These are phyloP conservation scores for Astyanax mexicanus DNA, from an alignment of 2,797 vertebrate genomes.

Conservation along the genomic window DNA sequence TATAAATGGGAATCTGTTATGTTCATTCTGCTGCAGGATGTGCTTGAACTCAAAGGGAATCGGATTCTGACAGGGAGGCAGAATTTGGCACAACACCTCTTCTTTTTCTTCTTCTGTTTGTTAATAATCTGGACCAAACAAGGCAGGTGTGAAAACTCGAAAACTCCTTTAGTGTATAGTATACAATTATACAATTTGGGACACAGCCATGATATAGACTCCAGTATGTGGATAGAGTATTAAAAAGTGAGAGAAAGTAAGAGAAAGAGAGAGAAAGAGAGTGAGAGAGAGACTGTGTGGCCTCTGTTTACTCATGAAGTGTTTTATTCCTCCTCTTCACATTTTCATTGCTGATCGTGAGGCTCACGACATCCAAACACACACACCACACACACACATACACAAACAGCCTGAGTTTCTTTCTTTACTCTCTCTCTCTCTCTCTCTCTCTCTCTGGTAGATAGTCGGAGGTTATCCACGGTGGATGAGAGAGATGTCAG, in stretches of 20 bases:
- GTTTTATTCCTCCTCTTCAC: conserved; percentile 24
- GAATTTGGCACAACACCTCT: too few relatives aligned
- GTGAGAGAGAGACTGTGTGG: neutral
- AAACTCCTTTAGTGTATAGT: too few relatives aligned
- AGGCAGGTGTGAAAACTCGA: too few relatives aligned
- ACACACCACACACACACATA: conserved; percentile 34
- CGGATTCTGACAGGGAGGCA: too few relatives aligned
- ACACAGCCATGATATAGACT: neutral
- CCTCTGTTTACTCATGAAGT: conserved; percentile 14
- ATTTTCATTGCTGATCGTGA: conserved; percentile 20
- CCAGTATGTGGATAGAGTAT: neutral
- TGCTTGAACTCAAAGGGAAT: too few relatives aligned
- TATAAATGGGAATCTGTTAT: too few relatives aligned
- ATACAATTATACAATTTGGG: too few relatives aligned
- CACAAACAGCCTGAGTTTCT: neutral
- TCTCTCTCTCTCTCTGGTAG: conserved; percentile 23
- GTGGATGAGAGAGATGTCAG: conserved; percentile 38
- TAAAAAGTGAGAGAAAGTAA: neutral
- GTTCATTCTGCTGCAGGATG: too few relatives aligned
- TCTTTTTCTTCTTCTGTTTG: too few relatives aligned
- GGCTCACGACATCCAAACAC: conserved; percentile 4
- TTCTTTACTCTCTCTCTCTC: neutral
- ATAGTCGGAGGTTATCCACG: conserved; percentile 43
- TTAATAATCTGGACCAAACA: too few relatives aligned
- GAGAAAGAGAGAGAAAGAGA: neutral